A percentile compares a stretch with the other conserved stretches of the same genome.
Conservation (phyloP, 1,140 invertebrate species). For the Nasonia longicornis region DNA sequence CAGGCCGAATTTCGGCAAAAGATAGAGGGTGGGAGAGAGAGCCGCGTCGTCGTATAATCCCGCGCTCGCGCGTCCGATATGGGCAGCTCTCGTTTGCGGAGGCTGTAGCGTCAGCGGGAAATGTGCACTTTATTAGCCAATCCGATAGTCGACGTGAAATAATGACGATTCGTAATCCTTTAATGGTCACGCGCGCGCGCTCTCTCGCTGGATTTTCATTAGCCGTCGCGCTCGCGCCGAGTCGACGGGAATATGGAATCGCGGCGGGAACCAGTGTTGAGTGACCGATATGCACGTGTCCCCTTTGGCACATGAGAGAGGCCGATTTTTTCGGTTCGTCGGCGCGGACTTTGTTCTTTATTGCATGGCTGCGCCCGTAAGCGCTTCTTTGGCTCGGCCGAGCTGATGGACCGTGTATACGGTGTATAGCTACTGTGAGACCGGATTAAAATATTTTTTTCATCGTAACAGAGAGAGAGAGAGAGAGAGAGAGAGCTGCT, state of each 20-base stretch:
- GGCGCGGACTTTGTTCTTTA: neutral
- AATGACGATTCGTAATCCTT: constrained; percentile 43
- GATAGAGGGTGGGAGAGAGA: neutral
- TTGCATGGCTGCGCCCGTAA: neutral
- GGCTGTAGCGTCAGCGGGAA: neutral
- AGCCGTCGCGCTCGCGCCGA: neutral
- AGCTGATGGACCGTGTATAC: no score
- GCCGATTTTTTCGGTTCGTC: no score
- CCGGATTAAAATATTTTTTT: no score
- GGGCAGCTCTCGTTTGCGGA: neutral
- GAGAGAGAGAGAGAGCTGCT: no score
- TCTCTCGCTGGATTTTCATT: constrained; percentile 40
- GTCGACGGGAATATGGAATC: neutral
- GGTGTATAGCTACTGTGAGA: no score
- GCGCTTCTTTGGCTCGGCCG: neutral
- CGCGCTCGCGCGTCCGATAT: neutral
- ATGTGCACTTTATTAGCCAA: constrained; percentile 41
- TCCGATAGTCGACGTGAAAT: constrained; percentile 42
- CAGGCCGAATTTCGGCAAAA: constrained; percentile 12
- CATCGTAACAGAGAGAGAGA: no score
- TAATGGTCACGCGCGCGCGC: constrained; percentile 10
- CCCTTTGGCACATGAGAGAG: neutral
- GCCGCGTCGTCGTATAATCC: neutral
- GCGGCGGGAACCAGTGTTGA: neutral
- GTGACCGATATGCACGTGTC: neutral